Evolutionary conservation across 2,888 invertebrate genomes (phyloP).

Genomic region (Xestia xanthographa): DNA sequence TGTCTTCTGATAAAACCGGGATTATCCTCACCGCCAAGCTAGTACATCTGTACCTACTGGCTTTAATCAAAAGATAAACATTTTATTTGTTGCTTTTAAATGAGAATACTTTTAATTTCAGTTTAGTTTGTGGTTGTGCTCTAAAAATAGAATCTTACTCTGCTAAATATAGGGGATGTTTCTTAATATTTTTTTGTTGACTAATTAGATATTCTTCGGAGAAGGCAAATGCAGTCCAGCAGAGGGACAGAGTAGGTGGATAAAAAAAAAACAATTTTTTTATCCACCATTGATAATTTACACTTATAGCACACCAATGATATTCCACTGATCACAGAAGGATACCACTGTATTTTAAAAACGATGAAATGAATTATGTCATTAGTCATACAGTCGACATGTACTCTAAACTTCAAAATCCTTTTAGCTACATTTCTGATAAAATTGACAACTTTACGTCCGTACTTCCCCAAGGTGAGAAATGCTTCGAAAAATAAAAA

Average conservation of each 20-base stretch:
- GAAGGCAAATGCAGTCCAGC: no score
- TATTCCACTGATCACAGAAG: not conserved
- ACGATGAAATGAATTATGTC: not conserved
- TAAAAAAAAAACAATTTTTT: no score
- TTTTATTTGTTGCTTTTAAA: conserved; percentile 7
- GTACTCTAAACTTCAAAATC: conserved; percentile 9
- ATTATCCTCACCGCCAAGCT: conserved; percentile 35
- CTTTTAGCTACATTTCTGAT: conserved; percentile 10
- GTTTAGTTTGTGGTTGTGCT: not conserved
- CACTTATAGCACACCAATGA: no score
- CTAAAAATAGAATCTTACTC: not conserved
- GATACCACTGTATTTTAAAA: not conserved
- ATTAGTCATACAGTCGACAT: not conserved
- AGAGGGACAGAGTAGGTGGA: no score
- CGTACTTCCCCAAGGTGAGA: not conserved
- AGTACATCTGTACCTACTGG: no score
- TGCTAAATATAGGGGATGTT: not conserved
- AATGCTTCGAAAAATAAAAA: conserved; percentile 8
- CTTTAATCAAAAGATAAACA: conserved; percentile 52
- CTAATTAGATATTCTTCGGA: not conserved
- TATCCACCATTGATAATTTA: no score
- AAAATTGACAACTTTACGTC: conserved; percentile 5
- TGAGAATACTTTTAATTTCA: conserved; percentile 24
- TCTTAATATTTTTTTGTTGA: not conserved
- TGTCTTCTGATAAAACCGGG: conserved; percentile 27